Evolutionary conservation across 2,888 invertebrate genomes (phyloP), one percentile per base, ranked within the genome.

Genomic region (Sclerodermus sp.): DNA sequence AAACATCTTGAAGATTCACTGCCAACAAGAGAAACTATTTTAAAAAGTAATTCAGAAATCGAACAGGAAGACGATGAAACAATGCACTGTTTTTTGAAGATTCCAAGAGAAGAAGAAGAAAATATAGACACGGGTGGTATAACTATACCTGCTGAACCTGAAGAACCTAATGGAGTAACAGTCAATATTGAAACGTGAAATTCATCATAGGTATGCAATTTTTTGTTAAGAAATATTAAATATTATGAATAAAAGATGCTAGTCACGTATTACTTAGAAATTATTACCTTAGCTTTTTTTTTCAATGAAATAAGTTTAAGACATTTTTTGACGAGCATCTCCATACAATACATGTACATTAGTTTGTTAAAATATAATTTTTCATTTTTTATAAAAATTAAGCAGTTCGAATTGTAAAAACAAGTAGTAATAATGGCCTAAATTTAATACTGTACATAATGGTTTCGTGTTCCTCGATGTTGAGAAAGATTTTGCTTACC

Each of bases 41-140:
- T 53, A 16, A 68, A 67, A 41, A 66, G 46, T 40, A 60, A 52
- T 53, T 54, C 63, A 41, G 50, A 61, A 5, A 68, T 70, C 16
- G 74, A 74, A 18, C 68, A 68, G 37, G 81, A 81, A 53, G 81
- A 81, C 34, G 81, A 81, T 38, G 81, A 81, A 64, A 80, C 80
- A 1, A 80, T 73, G 69, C 73, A 71, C 49, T 74, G 74, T 55
- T 76, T 76, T 53, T 54, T 76, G 18, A 73, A 70, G 51, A 69
- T 74, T 53, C 74, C 73, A 44, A 64, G 66, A 23, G 74, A 76
- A 40, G 80, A 81, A 48, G 81, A 81, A 57, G 76, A 77, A 53
- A 78, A 78, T 49, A 78, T 82, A 39, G 83, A 84, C 60, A 83
- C 82, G 1, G 83, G 83, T 14, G 83, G 83, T 17, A 82, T 83